phyloP scores from a whole-genome alignment of 2,113 vertebrate species.

The Chlamydotis undulata region DNA sequence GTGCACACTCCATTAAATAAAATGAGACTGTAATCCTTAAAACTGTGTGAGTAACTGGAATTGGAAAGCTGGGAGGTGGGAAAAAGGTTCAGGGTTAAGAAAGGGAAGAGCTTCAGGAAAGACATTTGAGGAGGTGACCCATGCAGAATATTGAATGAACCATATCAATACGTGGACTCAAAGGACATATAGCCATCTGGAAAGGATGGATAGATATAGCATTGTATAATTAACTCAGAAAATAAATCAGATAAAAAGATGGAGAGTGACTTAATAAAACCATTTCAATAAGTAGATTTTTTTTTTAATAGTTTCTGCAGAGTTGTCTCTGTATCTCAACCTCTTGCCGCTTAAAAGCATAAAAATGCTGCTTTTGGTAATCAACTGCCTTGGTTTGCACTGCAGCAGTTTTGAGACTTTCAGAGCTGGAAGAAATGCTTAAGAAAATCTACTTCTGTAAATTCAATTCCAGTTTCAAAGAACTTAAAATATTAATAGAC shows the following conservation, averaged over 20 bases:
- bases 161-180: not conserved
- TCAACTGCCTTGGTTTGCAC: not conserved
- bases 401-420: not conserved
- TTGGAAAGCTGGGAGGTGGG: not conserved
- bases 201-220: not conserved
- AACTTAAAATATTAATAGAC: not conserved
- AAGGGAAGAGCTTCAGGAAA: not conserved
- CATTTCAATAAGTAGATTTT: not conserved
- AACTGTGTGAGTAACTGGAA: not conserved
- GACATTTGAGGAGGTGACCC: not conserved
- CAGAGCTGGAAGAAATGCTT: not conserved
- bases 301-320: not conserved
- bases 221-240: not conserved
- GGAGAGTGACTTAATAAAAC: not conserved
- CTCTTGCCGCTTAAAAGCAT: not conserved
- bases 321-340: not conserved
- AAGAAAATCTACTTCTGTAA: not conserved
- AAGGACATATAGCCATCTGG: not conserved
- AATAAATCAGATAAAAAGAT: not conserved
- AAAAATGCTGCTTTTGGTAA: not conserved
- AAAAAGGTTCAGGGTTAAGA: not conserved
- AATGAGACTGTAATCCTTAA: constrained; percentile 49
- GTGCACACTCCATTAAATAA: constrained; percentile 58
- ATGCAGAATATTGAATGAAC: not conserved
- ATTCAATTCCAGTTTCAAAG: not conserved